Evolutionary conservation across 2,113 vertebrate species (phyloP), one percentile per base, ranked within the genome.

Genomic region (Gorsachius goisagi): DNA sequence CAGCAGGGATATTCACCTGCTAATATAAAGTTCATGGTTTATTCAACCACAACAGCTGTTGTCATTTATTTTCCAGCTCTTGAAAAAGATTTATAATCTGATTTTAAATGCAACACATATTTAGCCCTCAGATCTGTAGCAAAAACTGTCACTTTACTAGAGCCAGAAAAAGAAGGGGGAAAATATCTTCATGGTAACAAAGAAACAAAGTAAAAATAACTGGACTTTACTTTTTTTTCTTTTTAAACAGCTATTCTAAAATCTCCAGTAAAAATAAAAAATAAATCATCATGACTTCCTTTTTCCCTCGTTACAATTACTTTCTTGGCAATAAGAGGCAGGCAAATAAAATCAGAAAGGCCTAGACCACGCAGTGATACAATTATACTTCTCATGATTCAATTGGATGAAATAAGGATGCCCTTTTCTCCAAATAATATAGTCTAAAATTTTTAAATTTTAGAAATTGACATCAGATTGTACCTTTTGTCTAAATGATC

Each of bases 11-110:
- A 95, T 50, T 92, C n/a, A 50, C 79, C 39, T 87, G 63, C 90
- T 85, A 96, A 96, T 94, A 96, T 84, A 90, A 93, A 94, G 82
- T 97, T 97, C 79, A 96, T 97, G 85, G 91, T 95, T 97, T 97
- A 97, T 97, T 97, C 89, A 97, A 47, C 60, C 56, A 89, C 62
- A 96, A 78, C 67, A 96, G 49, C 74, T 96, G 89, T 87, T 97
- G 75, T 84, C 55, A 92, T 95, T 95, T 95, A 89, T 93, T 96
- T 97, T 96, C 45, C 81, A 95, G 56, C 39, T 95, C 84, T 95
- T 75, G 59, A 95, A 97, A 96, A 84, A 97, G 49, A 95, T 89
- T 95, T 97, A 93, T 89, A 78, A 73, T 89, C 63, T 94, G 59
- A 95, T 96, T 91, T 94, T 87, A 89, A 93, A 94, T 94, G 80